These are phyloP conservation scores for Drosophila paranaensis DNA, from an alignment of 2,888 invertebrate genomes.

Conservation along the genomic window DNA sequence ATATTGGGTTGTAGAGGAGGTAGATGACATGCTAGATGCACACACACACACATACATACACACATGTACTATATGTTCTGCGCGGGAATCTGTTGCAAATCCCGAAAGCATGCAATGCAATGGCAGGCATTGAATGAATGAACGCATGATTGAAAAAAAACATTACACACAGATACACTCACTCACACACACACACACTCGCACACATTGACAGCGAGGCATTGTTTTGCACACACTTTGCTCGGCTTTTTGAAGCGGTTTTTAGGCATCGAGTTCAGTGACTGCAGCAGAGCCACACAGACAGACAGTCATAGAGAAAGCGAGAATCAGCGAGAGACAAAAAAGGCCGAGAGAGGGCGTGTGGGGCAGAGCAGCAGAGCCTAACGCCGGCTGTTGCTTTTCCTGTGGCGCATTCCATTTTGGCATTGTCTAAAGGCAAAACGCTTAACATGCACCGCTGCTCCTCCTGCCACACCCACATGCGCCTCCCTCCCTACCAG, in stretches of 20 bases:
- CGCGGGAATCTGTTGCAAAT: conserved; percentile 72
- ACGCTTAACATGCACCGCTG: conserved; percentile 69
- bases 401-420: conserved; percentile 25
- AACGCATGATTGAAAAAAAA: conserved; percentile 76
- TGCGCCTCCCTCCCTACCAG: background rate
- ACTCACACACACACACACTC: background rate
- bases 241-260: conserved; percentile 46
- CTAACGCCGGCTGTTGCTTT: conserved; percentile 56
- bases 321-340: background rate
- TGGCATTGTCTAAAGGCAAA: conserved; percentile 61
- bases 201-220: conserved; percentile 6
- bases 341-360: background rate
- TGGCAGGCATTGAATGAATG: conserved; percentile 67
- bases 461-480: conserved; percentile 20
- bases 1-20: background rate
- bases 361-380: conserved; percentile 1
- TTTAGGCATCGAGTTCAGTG: conserved; percentile 69
- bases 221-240: conserved; percentile 36
- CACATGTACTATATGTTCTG: conserved; percentile 13
- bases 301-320: background rate
- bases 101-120: conserved; percentile 71
- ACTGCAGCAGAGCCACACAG: conserved; percentile 43
- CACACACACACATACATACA: conserved; percentile 11
- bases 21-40: conserved; percentile 5
- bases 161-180: conserved; percentile 38